These are phyloP conservation scores for Drosophila diplacantha DNA, from an alignment of 2,888 invertebrate genomes.

Conservation along the genomic window DNA sequence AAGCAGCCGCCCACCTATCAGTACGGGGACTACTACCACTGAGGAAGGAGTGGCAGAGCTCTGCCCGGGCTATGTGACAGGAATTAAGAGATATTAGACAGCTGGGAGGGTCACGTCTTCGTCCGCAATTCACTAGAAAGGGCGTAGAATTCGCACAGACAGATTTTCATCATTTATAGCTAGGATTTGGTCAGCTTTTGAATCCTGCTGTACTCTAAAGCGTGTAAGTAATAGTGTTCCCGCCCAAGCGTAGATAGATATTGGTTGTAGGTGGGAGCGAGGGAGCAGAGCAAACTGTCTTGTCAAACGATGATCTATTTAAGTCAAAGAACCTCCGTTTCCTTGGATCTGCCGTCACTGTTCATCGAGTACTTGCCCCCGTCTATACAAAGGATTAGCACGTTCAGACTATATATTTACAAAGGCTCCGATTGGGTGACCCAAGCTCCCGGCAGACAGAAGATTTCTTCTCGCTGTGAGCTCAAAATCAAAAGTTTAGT, in stretches of 20 bases:
- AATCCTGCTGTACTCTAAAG: not conserved
- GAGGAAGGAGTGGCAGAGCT: not conserved
- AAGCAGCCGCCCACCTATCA: constrained; percentile 75
- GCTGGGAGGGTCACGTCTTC: constrained; percentile 13
- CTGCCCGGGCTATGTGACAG: constrained; percentile 8
- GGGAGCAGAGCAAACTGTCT: constrained; percentile 22
- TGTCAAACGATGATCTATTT: constrained; percentile 19
- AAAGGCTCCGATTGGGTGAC: constrained; percentile 2
- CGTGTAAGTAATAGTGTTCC: not conserved
- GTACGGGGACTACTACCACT: constrained; percentile 78
- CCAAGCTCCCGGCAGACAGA: not conserved
- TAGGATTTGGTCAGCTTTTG: not conserved
- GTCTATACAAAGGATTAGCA: not conserved
- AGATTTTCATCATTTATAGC: too few species aligned
- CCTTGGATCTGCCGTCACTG: constrained; percentile 8
- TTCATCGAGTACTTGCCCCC: constrained; percentile 21
- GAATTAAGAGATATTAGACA: not conserved
- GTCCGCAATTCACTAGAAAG: not conserved
- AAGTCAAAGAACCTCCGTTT: constrained; percentile 10
- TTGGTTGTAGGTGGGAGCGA: not conserved
- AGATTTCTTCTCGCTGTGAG: not conserved
- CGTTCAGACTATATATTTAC: constrained; percentile 2
- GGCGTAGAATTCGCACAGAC: constrained; percentile 2
- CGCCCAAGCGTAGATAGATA: not conserved
- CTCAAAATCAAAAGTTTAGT: constrained; percentile 13